Evolutionary conservation across 2,113 vertebrate species (phyloP), one percentile per base, ranked within the genome.

Genomic region (Etheostoma spectabile): DNA sequence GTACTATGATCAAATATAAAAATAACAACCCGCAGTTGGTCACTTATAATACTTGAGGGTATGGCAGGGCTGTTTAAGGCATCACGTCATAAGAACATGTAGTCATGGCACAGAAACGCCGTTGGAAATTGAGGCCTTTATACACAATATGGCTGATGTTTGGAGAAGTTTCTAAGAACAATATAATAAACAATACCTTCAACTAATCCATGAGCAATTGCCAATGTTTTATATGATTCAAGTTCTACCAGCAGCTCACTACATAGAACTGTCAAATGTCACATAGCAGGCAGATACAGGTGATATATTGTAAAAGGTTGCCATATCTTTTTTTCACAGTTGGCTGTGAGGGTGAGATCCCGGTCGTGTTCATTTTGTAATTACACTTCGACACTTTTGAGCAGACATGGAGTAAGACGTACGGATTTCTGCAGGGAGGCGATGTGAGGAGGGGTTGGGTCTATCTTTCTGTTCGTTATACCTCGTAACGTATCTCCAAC

Each of bases 331-430:
- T 51, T 45, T n/a, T 60, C 45, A 12, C 45, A 5, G 21, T 45
- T 24, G 35, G 51, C 51, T 64, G n/a, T 48, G 38, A 64, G 24
- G 51, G 62, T 77, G 77, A 68, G 66, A 68, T 80, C 68, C 55
- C 63, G 24, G 68, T 53, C 74, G 53, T 83, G 62, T 65, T 72
- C 22, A 38, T 70, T 74, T 70, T 65, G 35, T 70, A 82, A 86
- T 80, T 73, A 81, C 82, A 64, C 74, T 66, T 53, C 1, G 5
- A 68, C 77, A 77, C 73, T 61, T 42, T 59, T n/a, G 18, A 77
- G 22, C 16, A 72, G 69, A 74, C 24, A 77, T 60, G 38, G 38
- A 60, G 57, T 2, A 19, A 61, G 42, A 55, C 30, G 22, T 69
- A 51, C 22, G 38, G 71, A 72, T 62, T 62, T 53, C 27, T 30